phyloP scores from a whole-genome alignment of 2,888 invertebrate species.

The Petrolisthes cinctipes region DNA sequence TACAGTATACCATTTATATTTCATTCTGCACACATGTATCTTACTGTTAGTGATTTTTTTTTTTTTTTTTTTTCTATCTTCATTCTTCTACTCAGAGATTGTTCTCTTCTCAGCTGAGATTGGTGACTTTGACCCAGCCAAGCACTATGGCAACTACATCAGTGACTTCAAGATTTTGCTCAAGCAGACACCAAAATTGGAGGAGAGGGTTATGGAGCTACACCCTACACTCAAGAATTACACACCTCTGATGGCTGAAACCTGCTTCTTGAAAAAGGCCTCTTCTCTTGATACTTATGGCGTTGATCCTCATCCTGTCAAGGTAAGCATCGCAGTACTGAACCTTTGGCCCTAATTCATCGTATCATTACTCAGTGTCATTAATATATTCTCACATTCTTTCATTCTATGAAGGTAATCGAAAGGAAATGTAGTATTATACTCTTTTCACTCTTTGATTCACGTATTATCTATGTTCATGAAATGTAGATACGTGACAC shows the following conservation, averaged over 20 bases:
- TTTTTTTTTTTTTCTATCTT: no score
- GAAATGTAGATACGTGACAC: no score
- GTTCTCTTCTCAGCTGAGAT: conserved; percentile 82
- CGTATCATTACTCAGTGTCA: no score
- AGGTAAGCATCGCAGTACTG: conserved; percentile 74
- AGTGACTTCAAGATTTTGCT: conserved; percentile 90
- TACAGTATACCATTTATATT: neutral
- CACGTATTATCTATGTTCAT: no score
- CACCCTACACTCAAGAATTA: conserved; percentile 91
- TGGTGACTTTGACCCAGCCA: conserved; percentile 91
- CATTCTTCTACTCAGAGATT: neutral
- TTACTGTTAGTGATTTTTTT: neutral
- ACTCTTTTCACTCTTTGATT: no score
- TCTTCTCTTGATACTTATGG: conserved; percentile 95
- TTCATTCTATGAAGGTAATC: no score
- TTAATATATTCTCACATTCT: no score
- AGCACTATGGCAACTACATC: conserved; percentile 90
- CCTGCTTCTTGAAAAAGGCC: conserved; percentile 90
- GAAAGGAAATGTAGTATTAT: no score
- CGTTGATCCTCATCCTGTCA: conserved; percentile 97
- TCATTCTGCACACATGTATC: no score
- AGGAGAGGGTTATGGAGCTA: conserved; percentile 92
- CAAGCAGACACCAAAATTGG: conserved; percentile 91
- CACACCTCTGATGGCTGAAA: conserved; percentile 88
- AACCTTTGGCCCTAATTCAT: no score